phyloP scores from a whole-genome alignment of 2,797 vertebrate genomes.

The Tarsius wallacei region DNA sequence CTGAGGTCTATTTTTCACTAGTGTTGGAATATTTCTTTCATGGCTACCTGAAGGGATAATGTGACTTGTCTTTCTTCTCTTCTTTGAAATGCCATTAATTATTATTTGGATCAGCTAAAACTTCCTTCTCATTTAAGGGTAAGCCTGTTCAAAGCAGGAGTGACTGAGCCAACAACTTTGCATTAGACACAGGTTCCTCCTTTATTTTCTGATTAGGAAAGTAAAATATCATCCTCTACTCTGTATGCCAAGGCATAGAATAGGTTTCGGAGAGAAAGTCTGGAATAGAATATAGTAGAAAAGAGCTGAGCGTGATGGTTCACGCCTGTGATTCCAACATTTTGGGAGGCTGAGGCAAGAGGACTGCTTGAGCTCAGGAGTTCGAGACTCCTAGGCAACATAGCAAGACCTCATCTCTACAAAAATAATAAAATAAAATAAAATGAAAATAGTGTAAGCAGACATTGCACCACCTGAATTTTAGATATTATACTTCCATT shows the following conservation, averaged over 20 bases:
- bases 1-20: neutral
- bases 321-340: too few species aligned
- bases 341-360: too few species aligned
- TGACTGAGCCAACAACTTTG: neutral
- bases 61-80: neutral
- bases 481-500: too few species aligned
- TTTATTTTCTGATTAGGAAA: neutral
- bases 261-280: neutral
- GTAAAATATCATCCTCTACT: neutral
- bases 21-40: neutral
- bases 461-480: neutral
- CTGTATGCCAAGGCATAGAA: neutral
- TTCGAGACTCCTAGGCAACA: too few species aligned
- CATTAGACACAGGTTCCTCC: neutral
- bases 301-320: neutral
- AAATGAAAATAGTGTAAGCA: neutral
- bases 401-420: too few species aligned
- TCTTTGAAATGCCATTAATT: neutral
- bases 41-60: rapidly evolving
- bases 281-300: too few species aligned
- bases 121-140: neutral
- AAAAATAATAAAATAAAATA: too few species aligned
- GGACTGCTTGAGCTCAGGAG: too few species aligned
- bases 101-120: neutral
- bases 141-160: neutral